Conservation (phyloP, 2,797 vertebrate species). For the Esox masquinongy region DNA sequence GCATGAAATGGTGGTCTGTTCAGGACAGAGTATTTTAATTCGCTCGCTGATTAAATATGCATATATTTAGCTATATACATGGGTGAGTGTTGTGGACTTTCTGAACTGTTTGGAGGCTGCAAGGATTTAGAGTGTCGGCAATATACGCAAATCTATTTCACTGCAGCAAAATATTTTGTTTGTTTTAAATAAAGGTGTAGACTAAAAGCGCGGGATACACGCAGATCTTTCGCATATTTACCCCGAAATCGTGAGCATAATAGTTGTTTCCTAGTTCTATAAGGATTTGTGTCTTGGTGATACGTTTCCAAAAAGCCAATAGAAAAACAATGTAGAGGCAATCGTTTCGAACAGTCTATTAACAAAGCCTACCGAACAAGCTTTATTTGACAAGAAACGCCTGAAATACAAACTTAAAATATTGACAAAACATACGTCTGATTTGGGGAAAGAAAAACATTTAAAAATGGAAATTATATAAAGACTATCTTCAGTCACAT, state of each 20-base stretch:
- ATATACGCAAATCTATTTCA: conserved; percentile 49
- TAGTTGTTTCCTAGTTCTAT: not conserved
- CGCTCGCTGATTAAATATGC: conserved; percentile 71
- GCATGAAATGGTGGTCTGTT: conserved; percentile 55
- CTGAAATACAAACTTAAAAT: conserved; percentile 60
- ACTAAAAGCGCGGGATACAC: conserved; percentile 30
- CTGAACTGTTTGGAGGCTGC: conserved; percentile 44
- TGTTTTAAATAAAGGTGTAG: conserved; percentile 33
- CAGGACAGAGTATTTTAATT: conserved; percentile 48
- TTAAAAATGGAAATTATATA: conserved; percentile 65
- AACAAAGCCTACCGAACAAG: conserved; percentile 1
- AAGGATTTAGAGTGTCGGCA: conserved; percentile 34
- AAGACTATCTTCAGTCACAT: conserved; percentile 74
- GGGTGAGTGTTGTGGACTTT: conserved; percentile 38
- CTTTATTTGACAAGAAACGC: not conserved
- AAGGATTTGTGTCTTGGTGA: not conserved
- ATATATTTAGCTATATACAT: conserved; percentile 68
- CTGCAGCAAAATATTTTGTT: conserved; percentile 35
- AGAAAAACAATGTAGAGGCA: conserved; percentile 7
- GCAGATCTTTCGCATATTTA: not conserved
- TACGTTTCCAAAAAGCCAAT: not conserved
- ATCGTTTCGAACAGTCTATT: conserved; percentile 3
- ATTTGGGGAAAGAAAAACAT: conserved; percentile 29
- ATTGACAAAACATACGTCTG: conserved; percentile 37
- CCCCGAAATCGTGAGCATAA: not conserved